Conservation (phyloP, 2,797 vertebrate species). For the Melanotaenia boesemani region DNA sequence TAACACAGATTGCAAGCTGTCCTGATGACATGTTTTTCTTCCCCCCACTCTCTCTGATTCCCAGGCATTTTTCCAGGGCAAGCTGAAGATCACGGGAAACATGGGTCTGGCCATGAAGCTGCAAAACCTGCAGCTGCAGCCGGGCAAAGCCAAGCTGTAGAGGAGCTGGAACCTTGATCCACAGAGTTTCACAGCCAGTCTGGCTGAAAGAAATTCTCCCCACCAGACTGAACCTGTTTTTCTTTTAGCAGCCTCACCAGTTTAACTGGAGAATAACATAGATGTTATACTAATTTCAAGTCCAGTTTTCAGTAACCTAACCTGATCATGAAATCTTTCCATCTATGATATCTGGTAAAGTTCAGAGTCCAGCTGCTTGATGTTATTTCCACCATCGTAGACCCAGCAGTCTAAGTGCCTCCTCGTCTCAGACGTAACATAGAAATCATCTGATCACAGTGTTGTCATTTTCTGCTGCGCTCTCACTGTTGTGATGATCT, state of each 20-base stretch:
- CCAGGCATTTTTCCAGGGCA: constrained; percentile 96
- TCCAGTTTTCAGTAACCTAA: constrained; percentile 32
- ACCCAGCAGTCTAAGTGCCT: constrained; percentile 64
- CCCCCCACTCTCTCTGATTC: constrained; percentile 24
- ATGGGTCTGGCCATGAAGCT: constrained; percentile 97
- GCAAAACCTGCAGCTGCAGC: constrained; percentile 92
- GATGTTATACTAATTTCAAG: constrained; percentile 42
- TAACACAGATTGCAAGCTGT: constrained; percentile 16
- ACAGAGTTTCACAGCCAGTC: constrained; percentile 7
- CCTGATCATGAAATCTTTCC: constrained; percentile 27
- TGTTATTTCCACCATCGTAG: constrained; percentile 34
- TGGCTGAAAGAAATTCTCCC: constrained; percentile 6
- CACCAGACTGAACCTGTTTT: constrained; percentile 26
- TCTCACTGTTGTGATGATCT: constrained; percentile 12
- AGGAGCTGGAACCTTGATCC: not conserved
- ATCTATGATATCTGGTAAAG: constrained; percentile 17
- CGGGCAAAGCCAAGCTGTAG: constrained; percentile 90
- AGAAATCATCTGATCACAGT: constrained; percentile 1
- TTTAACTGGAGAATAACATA: constrained; percentile 29
- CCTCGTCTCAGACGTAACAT: constrained; percentile 37
- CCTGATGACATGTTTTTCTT: constrained; percentile 11
- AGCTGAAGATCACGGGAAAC: constrained; percentile 94
- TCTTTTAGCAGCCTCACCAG: constrained; percentile 11
- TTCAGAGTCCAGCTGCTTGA: constrained; percentile 25
- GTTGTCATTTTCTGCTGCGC: constrained; percentile 15